Conservation (phyloP, 2,888 invertebrate species). For the Erannis defoliaria region DNA sequence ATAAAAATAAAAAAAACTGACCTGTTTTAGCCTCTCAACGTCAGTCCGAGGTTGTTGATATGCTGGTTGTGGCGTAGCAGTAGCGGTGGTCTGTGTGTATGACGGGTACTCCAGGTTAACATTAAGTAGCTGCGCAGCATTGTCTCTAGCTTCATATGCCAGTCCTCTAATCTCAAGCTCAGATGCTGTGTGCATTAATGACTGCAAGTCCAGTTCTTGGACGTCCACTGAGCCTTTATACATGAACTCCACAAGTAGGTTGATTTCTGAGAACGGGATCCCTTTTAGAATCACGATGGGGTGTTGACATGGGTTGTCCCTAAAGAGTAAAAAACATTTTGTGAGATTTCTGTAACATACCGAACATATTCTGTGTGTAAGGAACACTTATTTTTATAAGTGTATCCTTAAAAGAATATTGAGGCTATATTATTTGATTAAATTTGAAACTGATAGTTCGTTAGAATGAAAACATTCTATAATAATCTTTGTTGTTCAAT, state of each 20-base stretch:
- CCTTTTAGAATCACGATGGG: slow-evolving; percentile 91
- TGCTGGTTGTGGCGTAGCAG: slow-evolving; percentile 56
- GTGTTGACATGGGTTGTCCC: slow-evolving; percentile 91
- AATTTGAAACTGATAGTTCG: not conserved
- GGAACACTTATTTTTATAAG: too few species aligned
- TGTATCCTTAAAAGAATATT: not conserved
- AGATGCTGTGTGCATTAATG: slow-evolving; percentile 89
- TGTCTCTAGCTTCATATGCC: slow-evolving; percentile 86
- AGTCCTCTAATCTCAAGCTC: slow-evolving; percentile 89
- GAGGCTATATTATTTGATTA: not conserved
- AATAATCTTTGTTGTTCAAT: not conserved
- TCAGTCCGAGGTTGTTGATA: slow-evolving; percentile 71
- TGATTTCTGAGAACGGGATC: slow-evolving; percentile 89
- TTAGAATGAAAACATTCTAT: not conserved
- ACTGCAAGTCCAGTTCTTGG: slow-evolving; percentile 87
- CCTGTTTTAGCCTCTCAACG: slow-evolving; percentile 82
- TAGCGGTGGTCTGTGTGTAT: slow-evolving; percentile 66
- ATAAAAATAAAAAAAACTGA: slow-evolving; percentile 49
- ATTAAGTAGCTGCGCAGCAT: slow-evolving; percentile 84
- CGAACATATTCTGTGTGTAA: not conserved
- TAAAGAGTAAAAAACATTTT: slow-evolving; percentile 56
- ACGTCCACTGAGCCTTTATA: slow-evolving; percentile 90
- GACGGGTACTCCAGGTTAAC: slow-evolving; percentile 84
- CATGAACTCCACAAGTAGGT: slow-evolving; percentile 89
- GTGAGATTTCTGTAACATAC: not conserved